These are phyloP conservation scores for Eupithecia dodoneata DNA, from an alignment of 2,888 invertebrate genomes.

Conservation along the genomic window DNA sequence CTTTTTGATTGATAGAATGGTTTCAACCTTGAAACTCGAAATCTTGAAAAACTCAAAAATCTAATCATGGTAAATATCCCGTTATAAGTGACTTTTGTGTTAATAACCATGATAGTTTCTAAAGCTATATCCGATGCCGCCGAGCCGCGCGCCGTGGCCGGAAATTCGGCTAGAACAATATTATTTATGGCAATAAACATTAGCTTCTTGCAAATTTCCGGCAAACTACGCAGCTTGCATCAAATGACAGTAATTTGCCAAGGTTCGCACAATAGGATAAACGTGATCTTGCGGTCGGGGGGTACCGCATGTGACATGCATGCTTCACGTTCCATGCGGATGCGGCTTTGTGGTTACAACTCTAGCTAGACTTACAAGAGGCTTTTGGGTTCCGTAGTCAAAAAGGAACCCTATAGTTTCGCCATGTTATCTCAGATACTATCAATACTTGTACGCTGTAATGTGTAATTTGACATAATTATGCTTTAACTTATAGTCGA, in stretches of 20 bases:
- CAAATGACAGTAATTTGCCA: slow-evolving; percentile 12
- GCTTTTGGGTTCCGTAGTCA: not conserved
- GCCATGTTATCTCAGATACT: too few species aligned
- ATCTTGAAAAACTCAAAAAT: too few species aligned
- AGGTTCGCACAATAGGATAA: slow-evolving; percentile 1
- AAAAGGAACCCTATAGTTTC: not conserved
- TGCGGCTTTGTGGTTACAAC: slow-evolving; percentile 13
- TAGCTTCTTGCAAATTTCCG: not conserved
- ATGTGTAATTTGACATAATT: too few species aligned
- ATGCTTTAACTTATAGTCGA: too few species aligned
- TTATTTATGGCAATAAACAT: not conserved
- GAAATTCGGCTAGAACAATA: not conserved
- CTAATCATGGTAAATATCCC: too few species aligned
- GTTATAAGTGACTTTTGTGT: too few species aligned
- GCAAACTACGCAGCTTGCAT: not conserved
- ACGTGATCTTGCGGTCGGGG: slow-evolving; percentile 15
- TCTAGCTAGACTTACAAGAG: not conserved
- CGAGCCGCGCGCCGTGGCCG: not conserved
- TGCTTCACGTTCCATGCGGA: slow-evolving; percentile 2
- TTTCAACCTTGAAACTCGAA: too few species aligned
- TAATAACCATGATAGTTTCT: too few species aligned
- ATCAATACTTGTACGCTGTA: too few species aligned
- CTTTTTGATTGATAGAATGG: too few species aligned
- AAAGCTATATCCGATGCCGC: too few species aligned
- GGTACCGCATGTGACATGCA: slow-evolving; percentile 1